Conservation (phyloP, 2,797 vertebrate species). For the Potorous gilbertii region DNA sequence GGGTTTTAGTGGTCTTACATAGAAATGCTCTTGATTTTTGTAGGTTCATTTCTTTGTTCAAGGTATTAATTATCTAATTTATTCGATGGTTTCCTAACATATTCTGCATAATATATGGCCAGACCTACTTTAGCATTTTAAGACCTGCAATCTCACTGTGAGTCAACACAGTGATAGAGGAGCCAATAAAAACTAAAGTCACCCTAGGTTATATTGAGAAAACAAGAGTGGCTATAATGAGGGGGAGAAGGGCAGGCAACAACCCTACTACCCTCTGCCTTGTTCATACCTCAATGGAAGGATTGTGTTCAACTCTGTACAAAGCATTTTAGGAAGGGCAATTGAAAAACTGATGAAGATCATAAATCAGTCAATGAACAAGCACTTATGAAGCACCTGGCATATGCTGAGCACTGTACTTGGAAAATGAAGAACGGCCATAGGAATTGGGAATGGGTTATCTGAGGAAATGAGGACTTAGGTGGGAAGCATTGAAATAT, state of each 20-base stretch:
- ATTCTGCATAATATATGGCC: not conserved
- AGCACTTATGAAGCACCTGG: not conserved
- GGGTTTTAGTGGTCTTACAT: not conserved
- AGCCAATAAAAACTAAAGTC: not conserved
- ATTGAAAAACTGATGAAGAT: not conserved
- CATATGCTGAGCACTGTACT: not conserved
- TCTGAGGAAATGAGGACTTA: not conserved
- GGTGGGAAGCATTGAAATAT: not conserved
- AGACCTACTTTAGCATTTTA: not conserved
- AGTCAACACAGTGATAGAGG: not conserved
- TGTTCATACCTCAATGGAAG: not conserved
- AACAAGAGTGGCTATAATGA: not conserved
- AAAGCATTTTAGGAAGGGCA: not conserved
- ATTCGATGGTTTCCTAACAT: not conserved
- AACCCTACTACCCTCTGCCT: not conserved
- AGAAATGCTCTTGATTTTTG: no score
- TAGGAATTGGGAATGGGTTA: not conserved
- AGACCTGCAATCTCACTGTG: not conserved
- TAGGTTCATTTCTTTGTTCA: not conserved
- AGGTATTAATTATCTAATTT: not conserved
- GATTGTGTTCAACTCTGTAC: not conserved
- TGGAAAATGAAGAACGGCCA: not conserved
- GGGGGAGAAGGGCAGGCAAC: fast-evolving
- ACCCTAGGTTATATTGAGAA: not conserved
- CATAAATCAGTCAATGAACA: not conserved